Evolutionary conservation across 2,888 invertebrate species (phyloP), one percentile per base, ranked within the genome.

Genomic region (Julus scanicus): DNA sequence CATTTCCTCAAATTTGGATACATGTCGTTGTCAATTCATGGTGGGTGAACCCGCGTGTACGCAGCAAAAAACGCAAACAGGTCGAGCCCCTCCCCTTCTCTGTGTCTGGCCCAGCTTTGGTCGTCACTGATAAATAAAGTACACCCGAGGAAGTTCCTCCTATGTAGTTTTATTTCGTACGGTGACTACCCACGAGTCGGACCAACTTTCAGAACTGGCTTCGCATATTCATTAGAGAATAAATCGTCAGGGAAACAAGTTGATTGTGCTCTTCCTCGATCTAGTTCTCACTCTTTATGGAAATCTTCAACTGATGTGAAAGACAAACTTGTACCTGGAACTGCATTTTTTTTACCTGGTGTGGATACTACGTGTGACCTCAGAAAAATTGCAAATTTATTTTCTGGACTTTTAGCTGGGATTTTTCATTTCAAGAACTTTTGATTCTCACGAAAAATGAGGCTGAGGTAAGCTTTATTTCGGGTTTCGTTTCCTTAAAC

Each of bases 141-240:
- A 20, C 13, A 37, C 37, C 80, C 80, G 80, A 80, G 80, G 80
- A 80, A 80, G 80, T 80, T 80, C 37, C 80, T 37, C 80, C 29
- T 11, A 20, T 13, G 80, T 2, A 9, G 80, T 37, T 80, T 80
- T 80, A 80, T 80, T 80, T 37, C 13, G 80, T 37, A 20, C 71
- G 80, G 80, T 80, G 80, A 80, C 80, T 80, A 80, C 80, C 37
- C 80, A 29, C 80, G 80, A 80, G 80, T 80, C 29, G 80, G 80
- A 80, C 80, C 37, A 8, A 80, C 71, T 71, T 29, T 71, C 29
- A 2, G 29, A 6, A n/a, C 8, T 29, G 71, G 29, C 71, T 71
- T 29, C 8, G 80, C 8, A 13, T 37, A 37, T 80, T 80, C 37
- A 13, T 13, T 1, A 9, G 71, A 4, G 29, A 71, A 71, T 20